Base-by-base conservation (phyloP, 2,888 invertebrate species). In the Eurytoma adleriae region DNA sequence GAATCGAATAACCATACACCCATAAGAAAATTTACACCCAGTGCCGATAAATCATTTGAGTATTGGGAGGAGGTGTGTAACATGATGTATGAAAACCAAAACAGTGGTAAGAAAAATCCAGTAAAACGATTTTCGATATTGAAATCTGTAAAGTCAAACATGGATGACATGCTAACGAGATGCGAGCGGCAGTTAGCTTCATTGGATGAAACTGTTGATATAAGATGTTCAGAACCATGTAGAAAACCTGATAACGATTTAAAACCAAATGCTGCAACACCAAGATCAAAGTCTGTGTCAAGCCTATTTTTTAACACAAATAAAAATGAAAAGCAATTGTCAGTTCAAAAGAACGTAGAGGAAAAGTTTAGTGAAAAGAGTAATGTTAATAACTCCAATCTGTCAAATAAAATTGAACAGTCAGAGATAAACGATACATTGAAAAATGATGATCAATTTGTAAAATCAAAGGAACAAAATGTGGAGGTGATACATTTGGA, bases 151-250 rank as follows among this genome's bases (percentile, higher is more conserved):
- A 76, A 78, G 50, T 10, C 59, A 50, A 85, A 74, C 40, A 84
- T 87, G 82, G 73, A 80, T 57, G 70, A 82, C 13, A 84, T 87
- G 48, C 77, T 84, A 4, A 70, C 82, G 4, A 84, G 84, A 69
- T 88, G 87, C 30, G 86, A 87, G 20, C 80, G 84, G 56, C 88
- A 88, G 79, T 82, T 88, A 86, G 87, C 86, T 59, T 86, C 85
- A 1, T 64, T 88, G 48, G 83, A 85, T 50, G 83, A 83, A n/a
- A 78, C 52, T 3, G 52, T 73, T 27, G 82, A 80, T 2, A 12
- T 80, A 12, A 77, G 82, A 80, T 78, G 13, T 64, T 82, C 82
- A 12, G 82, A 82, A 13, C 82, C 82, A 1, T 80, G 73, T 24
- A 82, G 76, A 54, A 80, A 73, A 10, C 72, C 40, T 10, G 62